Conservation (phyloP, 2,113 vertebrate species). For the Echinops telfairi region DNA sequence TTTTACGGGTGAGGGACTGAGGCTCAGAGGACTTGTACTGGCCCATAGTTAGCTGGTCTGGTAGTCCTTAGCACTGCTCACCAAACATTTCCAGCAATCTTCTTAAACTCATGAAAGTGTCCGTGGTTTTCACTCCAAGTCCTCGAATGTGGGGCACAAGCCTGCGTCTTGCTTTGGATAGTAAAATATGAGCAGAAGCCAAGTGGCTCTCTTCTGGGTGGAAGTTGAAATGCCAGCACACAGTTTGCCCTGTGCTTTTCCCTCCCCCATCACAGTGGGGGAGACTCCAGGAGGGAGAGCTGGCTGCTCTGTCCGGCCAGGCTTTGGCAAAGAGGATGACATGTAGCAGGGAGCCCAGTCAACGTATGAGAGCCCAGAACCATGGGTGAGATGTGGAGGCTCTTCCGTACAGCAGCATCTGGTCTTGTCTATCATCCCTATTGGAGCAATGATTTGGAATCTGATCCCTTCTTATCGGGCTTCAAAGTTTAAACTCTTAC, state of each 20-base stretch:
- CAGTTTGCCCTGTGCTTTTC: background rate
- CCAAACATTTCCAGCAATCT: background rate
- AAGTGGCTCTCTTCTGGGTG: background rate
- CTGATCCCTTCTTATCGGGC: background rate
- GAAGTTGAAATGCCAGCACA: background rate
- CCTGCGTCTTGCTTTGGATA: background rate
- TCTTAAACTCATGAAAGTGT: background rate
- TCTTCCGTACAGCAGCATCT: background rate
- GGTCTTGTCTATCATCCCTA: background rate
- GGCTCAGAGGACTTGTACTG: background rate
- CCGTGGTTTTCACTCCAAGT: background rate
- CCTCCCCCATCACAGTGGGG: background rate
- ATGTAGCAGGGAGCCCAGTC: background rate
- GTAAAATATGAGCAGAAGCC: background rate
- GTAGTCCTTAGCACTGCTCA: background rate
- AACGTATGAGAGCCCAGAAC: background rate
- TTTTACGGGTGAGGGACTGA: constrained; percentile 24
- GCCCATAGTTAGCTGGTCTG: background rate
- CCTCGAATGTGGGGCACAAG: background rate
- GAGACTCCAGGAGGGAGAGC: background rate
- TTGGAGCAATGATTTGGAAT: background rate
- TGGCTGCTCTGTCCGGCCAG: background rate
- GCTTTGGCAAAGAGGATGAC: background rate
- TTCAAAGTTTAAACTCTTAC: background rate
- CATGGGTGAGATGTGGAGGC: background rate